Conservation (phyloP, 2,113 vertebrate species). For the Tetrax tetrax region DNA sequence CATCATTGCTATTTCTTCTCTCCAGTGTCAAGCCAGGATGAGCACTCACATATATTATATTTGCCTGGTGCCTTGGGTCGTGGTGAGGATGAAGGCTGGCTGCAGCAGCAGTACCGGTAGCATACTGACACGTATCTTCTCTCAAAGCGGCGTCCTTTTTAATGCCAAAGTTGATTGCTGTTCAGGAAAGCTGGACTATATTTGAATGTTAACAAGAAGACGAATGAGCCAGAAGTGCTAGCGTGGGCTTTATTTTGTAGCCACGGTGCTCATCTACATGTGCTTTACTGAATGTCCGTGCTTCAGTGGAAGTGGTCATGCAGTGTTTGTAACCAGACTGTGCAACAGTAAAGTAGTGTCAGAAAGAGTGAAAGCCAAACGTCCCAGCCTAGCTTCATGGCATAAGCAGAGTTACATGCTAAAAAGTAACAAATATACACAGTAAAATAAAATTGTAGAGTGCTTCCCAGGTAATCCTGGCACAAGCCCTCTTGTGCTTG, state of each 20-base stretch:
- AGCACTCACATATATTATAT: not conserved
- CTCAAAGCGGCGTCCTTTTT: not conserved
- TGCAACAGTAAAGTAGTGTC: not conserved
- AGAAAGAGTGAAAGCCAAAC: not conserved
- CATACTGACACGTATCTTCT: not conserved
- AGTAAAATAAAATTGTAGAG: not conserved
- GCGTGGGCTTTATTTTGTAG: not conserved
- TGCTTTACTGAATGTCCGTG: not conserved
- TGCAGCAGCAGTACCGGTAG: not conserved
- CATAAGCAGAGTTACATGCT: not conserved
- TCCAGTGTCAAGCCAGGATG: not conserved
- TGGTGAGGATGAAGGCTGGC: not conserved
- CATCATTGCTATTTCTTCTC: not conserved
- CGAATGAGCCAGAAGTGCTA: not conserved
- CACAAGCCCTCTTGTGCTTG: not conserved
- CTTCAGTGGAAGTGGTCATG: not conserved
- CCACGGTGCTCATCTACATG: accelerated
- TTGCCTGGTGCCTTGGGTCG: not conserved
- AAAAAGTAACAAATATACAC: not conserved
- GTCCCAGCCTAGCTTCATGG: not conserved
- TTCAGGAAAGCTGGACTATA: not conserved
- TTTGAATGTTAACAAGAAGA: not conserved
- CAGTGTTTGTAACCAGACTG: not conserved
- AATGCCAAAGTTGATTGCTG: not conserved
- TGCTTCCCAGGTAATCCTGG: not conserved